Base-by-base conservation (phyloP, 2,113 vertebrate species). In the Tetrax tetrax region DNA sequence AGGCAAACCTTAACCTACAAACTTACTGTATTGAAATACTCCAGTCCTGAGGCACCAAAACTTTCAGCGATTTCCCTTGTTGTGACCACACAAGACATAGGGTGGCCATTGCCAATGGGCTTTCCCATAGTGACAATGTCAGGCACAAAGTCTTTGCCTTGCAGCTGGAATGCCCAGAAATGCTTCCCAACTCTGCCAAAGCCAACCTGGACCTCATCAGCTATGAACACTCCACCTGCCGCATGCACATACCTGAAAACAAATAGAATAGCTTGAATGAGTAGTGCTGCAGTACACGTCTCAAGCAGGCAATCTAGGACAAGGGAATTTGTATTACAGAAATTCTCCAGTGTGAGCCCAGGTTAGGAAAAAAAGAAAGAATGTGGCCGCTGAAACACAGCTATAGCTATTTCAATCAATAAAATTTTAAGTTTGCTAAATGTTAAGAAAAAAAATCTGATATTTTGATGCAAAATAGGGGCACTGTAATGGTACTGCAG, bases 51-150 rank as follows among this genome's bases (percentile, higher is more conserved):
- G 53, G 98, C 97, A 95, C 97, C 97, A 97, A 99, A 99, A 83
- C 98, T 97, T 97, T 99, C 98, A 33, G 99, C 99, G 43, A 99
- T 98, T 93, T 99, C 98, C 92, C 84, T 98, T 82, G 98, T 99
- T 38, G 99, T 99, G 43, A 99, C 98, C 84, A 99, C 99, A n/a
- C 99, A 99, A 20, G 99, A 99, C 98, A 99, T 97, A 14, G 99
- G 99, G 93, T 99, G 99, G 3, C 99, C 99, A 23, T 99, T 99
- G 71, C 99, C 99, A 54, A 99, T 99, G 10, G 99, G 99, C 86
- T 99, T 99, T 29, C 99, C 99, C 99, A 99, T 99, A 12, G 99
- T 99, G 92, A 99, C 98, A 19, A 99, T 99, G 90, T 99, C 99
- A 4, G 99, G 99, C 47, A 99, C 97, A 66, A 99, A 99, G 86